These are phyloP conservation scores for Temnothorax curvispinosus DNA, from an alignment of 1,140 invertebrate species.

Conservation along the genomic window DNA sequence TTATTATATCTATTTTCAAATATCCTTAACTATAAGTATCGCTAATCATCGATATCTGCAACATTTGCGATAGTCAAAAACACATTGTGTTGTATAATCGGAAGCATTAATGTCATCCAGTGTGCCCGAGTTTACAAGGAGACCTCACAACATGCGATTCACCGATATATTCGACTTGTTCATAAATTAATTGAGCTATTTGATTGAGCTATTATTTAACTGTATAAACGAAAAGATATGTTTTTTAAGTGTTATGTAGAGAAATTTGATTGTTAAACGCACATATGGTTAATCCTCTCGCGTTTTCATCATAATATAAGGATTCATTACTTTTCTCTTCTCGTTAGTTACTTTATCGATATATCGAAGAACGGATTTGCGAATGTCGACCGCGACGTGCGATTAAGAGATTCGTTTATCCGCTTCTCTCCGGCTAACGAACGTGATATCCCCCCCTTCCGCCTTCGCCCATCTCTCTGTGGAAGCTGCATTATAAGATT, in stretches of 20 bases:
- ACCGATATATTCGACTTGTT: background rate
- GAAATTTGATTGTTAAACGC: background rate
- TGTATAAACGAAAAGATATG: background rate
- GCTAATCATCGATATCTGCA: background rate
- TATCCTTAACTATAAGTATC: background rate
- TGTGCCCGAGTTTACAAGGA: background rate
- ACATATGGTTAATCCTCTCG: background rate
- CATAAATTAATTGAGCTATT: background rate
- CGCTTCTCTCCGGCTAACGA: constrained; percentile 57
- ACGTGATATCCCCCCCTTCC: constrained; percentile 19
- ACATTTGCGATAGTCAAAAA: background rate
- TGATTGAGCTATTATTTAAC: background rate
- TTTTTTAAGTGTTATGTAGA: background rate
- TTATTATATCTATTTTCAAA: background rate
- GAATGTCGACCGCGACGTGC: constrained; percentile 63
- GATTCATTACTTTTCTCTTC: background rate
- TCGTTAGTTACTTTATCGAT: background rate
- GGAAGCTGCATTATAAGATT: constrained; percentile 67
- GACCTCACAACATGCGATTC: background rate
- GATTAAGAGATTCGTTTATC: constrained; percentile 72
- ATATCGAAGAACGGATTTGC: constrained; percentile 61
- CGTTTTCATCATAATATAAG: background rate
- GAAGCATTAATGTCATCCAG: background rate
- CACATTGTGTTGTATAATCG: background rate
- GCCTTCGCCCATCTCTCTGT: background rate